phyloP scores from a whole-genome alignment of 2,888 invertebrate species.

The Colostygia pectinataria region DNA sequence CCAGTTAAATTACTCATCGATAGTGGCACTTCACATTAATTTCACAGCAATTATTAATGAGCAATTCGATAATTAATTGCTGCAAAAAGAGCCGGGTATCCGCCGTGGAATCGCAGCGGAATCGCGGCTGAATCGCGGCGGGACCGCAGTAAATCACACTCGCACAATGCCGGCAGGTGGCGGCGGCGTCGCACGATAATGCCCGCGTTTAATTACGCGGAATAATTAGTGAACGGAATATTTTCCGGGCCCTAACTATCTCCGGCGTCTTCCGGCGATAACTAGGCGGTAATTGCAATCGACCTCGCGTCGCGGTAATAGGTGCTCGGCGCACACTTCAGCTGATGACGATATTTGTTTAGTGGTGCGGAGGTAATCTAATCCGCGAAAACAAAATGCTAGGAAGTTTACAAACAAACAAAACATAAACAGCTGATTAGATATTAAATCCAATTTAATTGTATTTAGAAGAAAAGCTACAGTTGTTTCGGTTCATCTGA shows the following conservation, averaged over 20 bases:
- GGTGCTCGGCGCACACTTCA: conserved; percentile 46
- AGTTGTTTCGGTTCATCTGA: no score
- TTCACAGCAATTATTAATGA: conserved; percentile 78
- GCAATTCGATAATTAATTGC: conserved; percentile 81
- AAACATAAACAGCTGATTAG: no score
- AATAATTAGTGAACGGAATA: conserved; percentile 84
- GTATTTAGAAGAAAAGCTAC: no score
- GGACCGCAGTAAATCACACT: conserved; percentile 79
- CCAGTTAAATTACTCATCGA: conserved; percentile 38
- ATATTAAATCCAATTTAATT: no score
- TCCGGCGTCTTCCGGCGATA: conserved; percentile 81
- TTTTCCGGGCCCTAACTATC: conserved; percentile 83
- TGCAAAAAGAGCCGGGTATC: conserved; percentile 76
- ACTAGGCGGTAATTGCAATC: conserved; percentile 82
- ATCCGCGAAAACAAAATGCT: conserved; percentile 55
- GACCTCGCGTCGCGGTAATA: conserved; percentile 81
- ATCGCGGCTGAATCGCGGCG: conserved; percentile 69
- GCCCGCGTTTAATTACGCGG: conserved; percentile 82
- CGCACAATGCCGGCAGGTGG: conserved; percentile 81
- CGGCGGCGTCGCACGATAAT: conserved; percentile 80
- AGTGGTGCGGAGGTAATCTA: conserved; percentile 72
- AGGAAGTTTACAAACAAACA: no score
- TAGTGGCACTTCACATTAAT: conserved; percentile 71
- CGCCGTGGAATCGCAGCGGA: conserved; percentile 68
- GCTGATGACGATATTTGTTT: conserved; percentile 73